A percentile compares a stretch with the other conserved stretches of the same genome.
Evolutionary conservation across 2,113 vertebrate genomes (phyloP).

Genomic region (Megaleporinus macrocephalus): DNA sequence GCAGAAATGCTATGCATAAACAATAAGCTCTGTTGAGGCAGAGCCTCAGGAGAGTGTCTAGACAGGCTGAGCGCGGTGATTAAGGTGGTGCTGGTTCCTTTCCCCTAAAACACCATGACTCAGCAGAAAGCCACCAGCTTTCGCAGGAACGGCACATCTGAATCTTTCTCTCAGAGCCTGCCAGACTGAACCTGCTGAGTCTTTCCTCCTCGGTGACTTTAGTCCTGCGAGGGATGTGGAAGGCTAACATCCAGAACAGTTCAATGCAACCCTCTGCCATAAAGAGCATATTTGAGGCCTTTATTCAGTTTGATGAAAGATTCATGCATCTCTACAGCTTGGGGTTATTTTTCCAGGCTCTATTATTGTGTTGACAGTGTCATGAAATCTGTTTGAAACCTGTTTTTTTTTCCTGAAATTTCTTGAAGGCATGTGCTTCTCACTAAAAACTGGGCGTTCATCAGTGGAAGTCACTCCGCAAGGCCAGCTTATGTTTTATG

Average conservation of each 20-base stretch:
- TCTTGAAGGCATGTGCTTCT: neutral
- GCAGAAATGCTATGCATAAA: neutral
- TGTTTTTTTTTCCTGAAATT: no score
- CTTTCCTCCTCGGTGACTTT: slow-evolving; percentile 7
- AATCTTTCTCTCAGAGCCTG: slow-evolving; percentile 31
- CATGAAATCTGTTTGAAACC: neutral
- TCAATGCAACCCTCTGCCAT: neutral
- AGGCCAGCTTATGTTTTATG: no score
- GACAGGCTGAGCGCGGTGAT: slow-evolving; percentile 6
- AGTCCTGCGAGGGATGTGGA: neutral
- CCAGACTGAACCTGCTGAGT: slow-evolving; percentile 27
- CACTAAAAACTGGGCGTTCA: neutral
- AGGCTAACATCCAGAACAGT: neutral
- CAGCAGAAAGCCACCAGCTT: slow-evolving; percentile 23
- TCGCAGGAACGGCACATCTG: slow-evolving; percentile 17
- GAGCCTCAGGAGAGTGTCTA: slow-evolving; percentile 7
- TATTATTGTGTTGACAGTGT: neutral
- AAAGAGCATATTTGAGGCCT: neutral
- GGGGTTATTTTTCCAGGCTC: neutral
- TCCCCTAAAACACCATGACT: slow-evolving; percentile 34
- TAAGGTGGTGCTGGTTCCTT: slow-evolving; percentile 13
- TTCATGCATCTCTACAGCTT: neutral
- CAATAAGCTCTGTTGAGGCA: slow-evolving; percentile 4
- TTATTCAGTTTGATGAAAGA: neutral
- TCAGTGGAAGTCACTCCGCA: no score